Percentiles rank a stretch among this genome's conserved stretches.
Evolutionary conservation across 1,140 invertebrate genomes (phyloP).

Genomic region (Trinorchestia longiramus): DNA sequence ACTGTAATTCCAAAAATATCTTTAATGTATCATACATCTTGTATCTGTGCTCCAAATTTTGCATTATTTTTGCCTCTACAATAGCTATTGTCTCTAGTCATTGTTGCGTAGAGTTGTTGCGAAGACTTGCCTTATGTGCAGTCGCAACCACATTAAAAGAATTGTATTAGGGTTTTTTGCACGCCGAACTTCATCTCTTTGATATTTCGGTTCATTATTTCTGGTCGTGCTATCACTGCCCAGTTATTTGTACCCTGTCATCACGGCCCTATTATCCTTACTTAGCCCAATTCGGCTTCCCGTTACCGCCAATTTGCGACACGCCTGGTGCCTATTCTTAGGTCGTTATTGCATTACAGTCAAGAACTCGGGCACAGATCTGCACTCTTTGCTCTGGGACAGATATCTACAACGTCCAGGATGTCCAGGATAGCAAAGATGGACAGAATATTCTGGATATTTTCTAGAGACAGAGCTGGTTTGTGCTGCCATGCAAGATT

Average conservation of each 20-base stretch:
- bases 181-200: background rate
- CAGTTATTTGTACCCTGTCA: background rate
- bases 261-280: background rate
- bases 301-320: constrained; percentile 24
- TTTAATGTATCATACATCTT: background rate
- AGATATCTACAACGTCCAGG: background rate
- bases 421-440: background rate
- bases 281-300: background rate
- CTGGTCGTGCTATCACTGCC: background rate
- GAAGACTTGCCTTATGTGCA: background rate
- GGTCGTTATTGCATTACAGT: background rate
- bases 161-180: background rate
- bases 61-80: background rate
- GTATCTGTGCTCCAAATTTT: background rate
- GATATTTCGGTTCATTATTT: background rate
- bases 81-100: background rate
- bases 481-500: background rate
- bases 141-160: background rate
- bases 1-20: background rate
- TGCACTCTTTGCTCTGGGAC: background rate
- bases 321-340: background rate
- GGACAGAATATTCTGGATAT: background rate
- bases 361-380: background rate
- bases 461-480: background rate
- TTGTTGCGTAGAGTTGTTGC: background rate